Conservation (phyloP, 2,888 invertebrate species). For the Hirtodrosophila confusa region DNA sequence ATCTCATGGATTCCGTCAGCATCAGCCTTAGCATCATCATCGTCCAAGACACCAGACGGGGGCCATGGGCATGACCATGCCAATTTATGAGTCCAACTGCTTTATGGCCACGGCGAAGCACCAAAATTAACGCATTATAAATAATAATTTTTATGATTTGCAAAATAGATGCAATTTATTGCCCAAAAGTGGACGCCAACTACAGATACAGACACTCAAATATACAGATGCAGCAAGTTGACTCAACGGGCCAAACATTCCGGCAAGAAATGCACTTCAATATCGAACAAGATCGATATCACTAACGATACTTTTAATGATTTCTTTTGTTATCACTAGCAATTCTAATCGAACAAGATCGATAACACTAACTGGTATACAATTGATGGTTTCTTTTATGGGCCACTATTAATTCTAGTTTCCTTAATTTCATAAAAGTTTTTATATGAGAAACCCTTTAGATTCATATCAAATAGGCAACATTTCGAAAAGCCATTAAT, state of each 20-base stretch:
- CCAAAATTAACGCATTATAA: slow-evolving; percentile 73
- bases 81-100: slow-evolving; percentile 72
- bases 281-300: no score
- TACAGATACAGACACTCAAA: slow-evolving; percentile 9
- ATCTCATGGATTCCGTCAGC: slow-evolving; percentile 60
- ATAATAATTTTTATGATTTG: slow-evolving; percentile 78
- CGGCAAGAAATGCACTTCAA: no score
- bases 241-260: neutral
- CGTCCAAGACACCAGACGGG: slow-evolving; percentile 22
- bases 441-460: no score
- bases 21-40: slow-evolving; percentile 12
- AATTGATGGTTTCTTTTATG: no score
- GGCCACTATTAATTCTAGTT: no score
- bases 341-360: no score
- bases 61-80: slow-evolving; percentile 35
- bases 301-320: no score
- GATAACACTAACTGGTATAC: no score
- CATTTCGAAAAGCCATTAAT: no score
- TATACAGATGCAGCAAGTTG: neutral
- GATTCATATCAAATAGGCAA: no score
- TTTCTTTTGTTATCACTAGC: no score
- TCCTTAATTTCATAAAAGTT: no score
- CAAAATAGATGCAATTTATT: slow-evolving; percentile 58
- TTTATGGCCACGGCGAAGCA: slow-evolving; percentile 65
- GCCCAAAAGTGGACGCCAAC: slow-evolving; percentile 23